Evolutionary conservation across 2,113 vertebrate genomes (phyloP).

Genomic region (Semnornis frantzii): DNA sequence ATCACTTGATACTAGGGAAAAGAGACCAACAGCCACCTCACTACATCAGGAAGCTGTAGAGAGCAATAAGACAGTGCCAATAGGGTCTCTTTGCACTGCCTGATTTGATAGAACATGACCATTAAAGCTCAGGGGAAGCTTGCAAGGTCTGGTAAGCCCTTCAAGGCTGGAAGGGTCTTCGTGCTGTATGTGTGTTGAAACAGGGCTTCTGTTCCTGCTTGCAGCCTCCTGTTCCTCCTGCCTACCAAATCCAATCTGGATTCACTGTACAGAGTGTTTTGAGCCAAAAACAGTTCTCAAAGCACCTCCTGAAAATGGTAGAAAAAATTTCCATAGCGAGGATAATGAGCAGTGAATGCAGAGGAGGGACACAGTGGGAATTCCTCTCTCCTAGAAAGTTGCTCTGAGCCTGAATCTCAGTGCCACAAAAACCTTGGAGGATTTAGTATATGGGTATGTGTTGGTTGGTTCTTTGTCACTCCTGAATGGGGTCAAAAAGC

Average conservation of each 20-base stretch:
- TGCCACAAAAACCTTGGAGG: not conserved
- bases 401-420: constrained; percentile 11
- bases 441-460: not conserved
- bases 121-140: not conserved
- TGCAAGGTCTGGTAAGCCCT: not conserved
- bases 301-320: constrained; percentile 1
- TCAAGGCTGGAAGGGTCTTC: not conserved
- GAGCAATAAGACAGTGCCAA: too few relatives aligned
- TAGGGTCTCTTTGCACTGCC: not conserved
- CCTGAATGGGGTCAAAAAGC: not conserved
- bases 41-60: too few relatives aligned
- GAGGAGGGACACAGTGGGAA: not conserved
- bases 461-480: not conserved
- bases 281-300: constrained; percentile 13
- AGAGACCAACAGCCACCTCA: too few relatives aligned
- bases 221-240: not conserved
- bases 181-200: not conserved
- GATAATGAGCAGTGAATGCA: not conserved
- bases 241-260: not conserved
- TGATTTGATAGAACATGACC: not conserved
- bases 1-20: too few relatives aligned
- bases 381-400: constrained; percentile 11
- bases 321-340: not conserved
- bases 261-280: not conserved
- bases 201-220: not conserved